Evolutionary conservation across 1,140 invertebrate species (phyloP), one percentile per base, ranked within the genome.

Genomic region (Phocides pigmalion): DNA sequence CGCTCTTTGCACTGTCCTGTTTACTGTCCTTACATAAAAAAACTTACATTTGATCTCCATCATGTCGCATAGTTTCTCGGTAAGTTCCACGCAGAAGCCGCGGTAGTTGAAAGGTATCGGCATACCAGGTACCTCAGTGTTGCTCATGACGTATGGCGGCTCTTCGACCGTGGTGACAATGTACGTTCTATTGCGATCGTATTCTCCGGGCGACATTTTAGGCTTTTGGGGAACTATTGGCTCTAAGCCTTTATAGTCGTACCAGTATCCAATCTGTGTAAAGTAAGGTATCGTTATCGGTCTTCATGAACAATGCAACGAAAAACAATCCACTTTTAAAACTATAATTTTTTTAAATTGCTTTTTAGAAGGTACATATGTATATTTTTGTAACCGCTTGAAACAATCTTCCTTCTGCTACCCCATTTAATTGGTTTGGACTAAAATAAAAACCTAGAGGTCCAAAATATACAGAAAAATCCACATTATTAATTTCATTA

Each of bases 1-100:
- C n/a, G n/a, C n/a, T n/a, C n/a, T n/a, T n/a, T n/a, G n/a, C n/a
- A n/a, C n/a, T n/a, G n/a, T n/a, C n/a, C n/a, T n/a, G n/a, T n/a
- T n/a, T n/a, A n/a, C n/a, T n/a, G n/a, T n/a, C n/a, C n/a, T n/a
- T n/a, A n/a, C n/a, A n/a, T n/a, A n/a, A n/a, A n/a, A 15, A 4
- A 14, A 78, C 95, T 95, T 93, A 97, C 97, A 97, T 79, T 95
- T 95, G 70, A 99, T 97, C 64, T 95, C 96, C 20, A 98, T 91
- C 79, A 95, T 94, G 68, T 95, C 95, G 14, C 97, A 92, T 51
- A 98, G 94, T 50, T 97, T 92, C 77, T 97, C 95, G 0, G 98
- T 95, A 4, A 99, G 93, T 85, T 99, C 98, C 76, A 98, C 97
- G 87, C 97, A 98, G 84, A 98, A 99, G 19, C 98, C 98, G 88